Evolutionary conservation across 2,888 invertebrate genomes (phyloP), one percentile per base, ranked within the genome.

Genomic region (Parnassius glacialis): DNA sequence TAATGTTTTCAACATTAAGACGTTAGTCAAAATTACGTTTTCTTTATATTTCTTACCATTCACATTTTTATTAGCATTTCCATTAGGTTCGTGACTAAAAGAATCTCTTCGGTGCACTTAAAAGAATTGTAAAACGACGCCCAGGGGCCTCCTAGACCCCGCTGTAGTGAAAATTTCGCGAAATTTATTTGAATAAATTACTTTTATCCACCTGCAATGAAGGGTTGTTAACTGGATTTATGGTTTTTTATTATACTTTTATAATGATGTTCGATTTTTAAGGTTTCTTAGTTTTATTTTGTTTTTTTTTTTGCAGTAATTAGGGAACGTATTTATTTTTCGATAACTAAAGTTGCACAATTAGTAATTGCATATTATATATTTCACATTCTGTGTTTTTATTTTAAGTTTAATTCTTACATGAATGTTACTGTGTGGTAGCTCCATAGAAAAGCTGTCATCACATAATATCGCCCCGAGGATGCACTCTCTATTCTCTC

Each of bases 161-260:
- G 71, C 69, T 74, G 75, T 78, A 79, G 78, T 78, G 81, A 84
- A 85, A 85, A 84, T 83, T 78, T 81, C 76, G 67, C 70, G 74
- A 86, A 90, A 91, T 90, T 91, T 90, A 90, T 91, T 83, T 85
- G 86, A 90, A 90, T 90, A 91, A 90, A 91, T 91, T 87, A 90
- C 87, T 83, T 85, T 81, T 75, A 82, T 74, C 83, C 80, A 88
- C 88, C 88, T 90, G 88, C 83, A 87, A 74, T 84, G 88, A 90
- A 90, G 90, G 90, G 90, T 89, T 90, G 83, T 76, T 81, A 74
- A 70, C 75, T 71, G 67, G 76, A 87, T 87, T 86, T 86, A 88
- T 86, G 74, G 73, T 76, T 77, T 78, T 75, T 77, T 72, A 72
- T 68, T 64, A 64, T 67, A 70, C 71, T 72, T 66, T 59, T 34